phyloP scores from a whole-genome alignment of 2,797 vertebrate species.

The Pitangus sulphuratus region DNA sequence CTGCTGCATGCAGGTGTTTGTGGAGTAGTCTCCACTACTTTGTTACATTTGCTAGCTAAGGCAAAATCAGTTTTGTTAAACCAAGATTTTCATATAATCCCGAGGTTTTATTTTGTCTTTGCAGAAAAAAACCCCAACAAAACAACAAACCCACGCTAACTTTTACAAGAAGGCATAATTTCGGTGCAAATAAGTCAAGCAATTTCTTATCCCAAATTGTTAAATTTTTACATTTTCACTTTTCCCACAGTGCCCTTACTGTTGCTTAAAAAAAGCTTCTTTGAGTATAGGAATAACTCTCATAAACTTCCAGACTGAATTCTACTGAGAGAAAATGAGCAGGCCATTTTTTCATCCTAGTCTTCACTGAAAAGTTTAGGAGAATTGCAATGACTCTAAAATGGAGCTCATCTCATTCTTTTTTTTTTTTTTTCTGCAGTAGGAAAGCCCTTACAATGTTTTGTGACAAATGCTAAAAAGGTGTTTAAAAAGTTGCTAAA shows the following conservation, averaged over 20 bases:
- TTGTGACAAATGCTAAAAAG: not conserved
- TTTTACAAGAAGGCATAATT: not conserved
- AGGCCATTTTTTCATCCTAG: accelerated
- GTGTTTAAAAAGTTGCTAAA: not conserved
- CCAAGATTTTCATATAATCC: not conserved
- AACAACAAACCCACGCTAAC: not conserved
- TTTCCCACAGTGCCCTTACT: not conserved
- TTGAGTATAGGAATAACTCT: not conserved
- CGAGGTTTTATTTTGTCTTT: not conserved
- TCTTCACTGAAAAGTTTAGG: not conserved
- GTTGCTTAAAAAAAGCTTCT: not conserved
- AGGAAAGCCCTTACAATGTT: not conserved
- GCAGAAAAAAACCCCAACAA: accelerated
- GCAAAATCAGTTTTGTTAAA: not conserved
- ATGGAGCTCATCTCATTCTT: not conserved
- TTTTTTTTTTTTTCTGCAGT: not conserved
- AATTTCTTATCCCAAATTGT: not conserved
- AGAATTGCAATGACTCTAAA: not conserved
- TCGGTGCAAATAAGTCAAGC: not conserved
- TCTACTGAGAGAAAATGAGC: not conserved
- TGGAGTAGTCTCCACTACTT: not conserved
- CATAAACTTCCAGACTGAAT: not conserved
- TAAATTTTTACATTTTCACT: not conserved
- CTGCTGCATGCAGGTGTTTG: not conserved
- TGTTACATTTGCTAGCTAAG: not conserved